These are phyloP conservation scores for human DNA, from an alignment of 2,113 vertebrate genomes.

Conservation along the genomic window DNA sequence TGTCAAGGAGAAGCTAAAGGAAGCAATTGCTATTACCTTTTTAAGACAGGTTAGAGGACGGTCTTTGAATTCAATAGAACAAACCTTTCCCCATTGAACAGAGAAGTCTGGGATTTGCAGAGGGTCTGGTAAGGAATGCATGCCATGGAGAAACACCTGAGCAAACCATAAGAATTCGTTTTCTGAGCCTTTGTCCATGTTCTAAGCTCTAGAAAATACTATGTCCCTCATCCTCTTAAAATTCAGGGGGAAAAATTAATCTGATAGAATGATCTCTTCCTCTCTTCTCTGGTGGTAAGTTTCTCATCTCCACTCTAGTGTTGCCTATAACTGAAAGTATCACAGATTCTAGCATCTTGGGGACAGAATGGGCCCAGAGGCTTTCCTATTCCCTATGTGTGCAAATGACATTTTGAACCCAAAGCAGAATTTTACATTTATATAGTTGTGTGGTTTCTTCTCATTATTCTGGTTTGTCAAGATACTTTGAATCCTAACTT, in stretches of 20 bases:
- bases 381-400: background rate
- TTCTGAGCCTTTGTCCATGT: background rate
- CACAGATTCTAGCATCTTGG: background rate
- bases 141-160: background rate
- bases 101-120: background rate
- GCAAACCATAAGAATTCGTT: background rate
- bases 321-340: background rate
- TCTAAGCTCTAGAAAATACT: background rate
- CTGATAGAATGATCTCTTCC: background rate
- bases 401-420: background rate
- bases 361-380: background rate
- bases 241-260: background rate
- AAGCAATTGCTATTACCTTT: background rate
- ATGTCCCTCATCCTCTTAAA: background rate
- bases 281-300: background rate
- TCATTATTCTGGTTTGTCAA: background rate
- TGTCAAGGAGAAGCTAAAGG: slow-evolving; percentile 1
- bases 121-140: background rate
- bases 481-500: background rate
- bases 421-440: background rate
- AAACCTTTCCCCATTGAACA: background rate
- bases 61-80: background rate
- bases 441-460: background rate
- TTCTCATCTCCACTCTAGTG: background rate
- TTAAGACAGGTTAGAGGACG: background rate